Conservation (phyloP, 2,888 invertebrate species). For the Villa cingulata region DNA sequence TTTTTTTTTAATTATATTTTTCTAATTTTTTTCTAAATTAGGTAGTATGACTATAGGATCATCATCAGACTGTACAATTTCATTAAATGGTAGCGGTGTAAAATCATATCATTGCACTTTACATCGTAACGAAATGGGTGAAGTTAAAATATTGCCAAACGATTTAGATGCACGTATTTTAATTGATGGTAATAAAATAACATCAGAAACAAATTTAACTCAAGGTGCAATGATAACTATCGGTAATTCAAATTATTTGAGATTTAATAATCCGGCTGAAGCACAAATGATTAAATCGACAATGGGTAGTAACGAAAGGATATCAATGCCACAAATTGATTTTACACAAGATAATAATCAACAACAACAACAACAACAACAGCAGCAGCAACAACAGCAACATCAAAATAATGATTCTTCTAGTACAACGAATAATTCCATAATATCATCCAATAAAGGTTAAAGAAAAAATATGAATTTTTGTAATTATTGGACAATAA, state of each 20-base stretch:
- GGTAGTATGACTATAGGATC: conserved; percentile 73
- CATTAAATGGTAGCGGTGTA: conserved; percentile 74
- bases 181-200: conserved; percentile 61
- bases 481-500: too few species aligned
- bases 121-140: conserved; percentile 62
- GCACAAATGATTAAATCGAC: conserved; percentile 77
- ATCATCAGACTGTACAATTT: conserved; percentile 66
- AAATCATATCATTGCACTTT: conserved; percentile 75
- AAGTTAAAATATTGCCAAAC: conserved; percentile 71
- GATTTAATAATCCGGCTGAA: conserved; percentile 86
- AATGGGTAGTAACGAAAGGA: conserved; percentile 49
- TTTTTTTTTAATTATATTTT: too few species aligned
- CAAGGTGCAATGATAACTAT: conserved; percentile 88
- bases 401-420: too few species aligned
- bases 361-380: too few species aligned
- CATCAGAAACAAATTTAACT: conserved; percentile 58
- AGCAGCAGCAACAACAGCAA: background rate
- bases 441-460: background rate
- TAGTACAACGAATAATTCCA: background rate
- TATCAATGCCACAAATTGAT: conserved; percentile 66
- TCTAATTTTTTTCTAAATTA: conserved; percentile 34
- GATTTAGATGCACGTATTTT: conserved; percentile 50
- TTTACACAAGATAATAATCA: conserved; percentile 28
- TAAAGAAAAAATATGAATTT: background rate
- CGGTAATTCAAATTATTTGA: conserved; percentile 79